These are phyloP conservation scores for Myopa testacea DNA, from an alignment of 2,888 invertebrate species.

Conservation along the genomic window DNA sequence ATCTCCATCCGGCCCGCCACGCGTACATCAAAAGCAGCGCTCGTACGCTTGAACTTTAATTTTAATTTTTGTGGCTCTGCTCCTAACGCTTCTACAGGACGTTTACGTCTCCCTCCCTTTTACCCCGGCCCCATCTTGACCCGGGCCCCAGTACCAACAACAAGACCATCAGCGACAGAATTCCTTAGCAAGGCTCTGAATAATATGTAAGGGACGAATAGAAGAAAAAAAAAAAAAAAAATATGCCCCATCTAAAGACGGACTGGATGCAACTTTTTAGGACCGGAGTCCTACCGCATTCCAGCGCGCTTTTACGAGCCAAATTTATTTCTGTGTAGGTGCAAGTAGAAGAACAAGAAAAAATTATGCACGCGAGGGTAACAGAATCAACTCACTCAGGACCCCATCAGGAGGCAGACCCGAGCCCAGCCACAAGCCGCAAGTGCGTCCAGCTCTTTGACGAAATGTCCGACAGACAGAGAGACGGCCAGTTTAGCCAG, in stretches of 20 bases:
- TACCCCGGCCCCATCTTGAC: too few relatives aligned
- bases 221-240: background rate
- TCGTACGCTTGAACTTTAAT: background rate
- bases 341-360: background rate
- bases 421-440: background rate
- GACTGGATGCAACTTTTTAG: background rate
- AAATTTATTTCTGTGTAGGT: too few relatives aligned
- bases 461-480: constrained; percentile 4
- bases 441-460: constrained; percentile 22
- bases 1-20: background rate
- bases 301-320: too few relatives aligned
- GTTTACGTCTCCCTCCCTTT: too few relatives aligned
- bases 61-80: background rate
- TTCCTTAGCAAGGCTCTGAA: background rate
- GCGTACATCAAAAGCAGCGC: background rate
- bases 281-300: background rate
- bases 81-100: background rate
- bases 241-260: background rate
- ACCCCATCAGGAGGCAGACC: background rate
- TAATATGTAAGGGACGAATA: background rate
- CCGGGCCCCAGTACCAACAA: too few relatives aligned
- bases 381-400: background rate
- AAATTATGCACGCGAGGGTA: background rate
- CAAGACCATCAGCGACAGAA: background rate
- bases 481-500: background rate